Evolutionary conservation across 2,888 invertebrate species (phyloP), one percentile per base, ranked within the genome.

Genomic region (Podotricha telesiphe): DNA sequence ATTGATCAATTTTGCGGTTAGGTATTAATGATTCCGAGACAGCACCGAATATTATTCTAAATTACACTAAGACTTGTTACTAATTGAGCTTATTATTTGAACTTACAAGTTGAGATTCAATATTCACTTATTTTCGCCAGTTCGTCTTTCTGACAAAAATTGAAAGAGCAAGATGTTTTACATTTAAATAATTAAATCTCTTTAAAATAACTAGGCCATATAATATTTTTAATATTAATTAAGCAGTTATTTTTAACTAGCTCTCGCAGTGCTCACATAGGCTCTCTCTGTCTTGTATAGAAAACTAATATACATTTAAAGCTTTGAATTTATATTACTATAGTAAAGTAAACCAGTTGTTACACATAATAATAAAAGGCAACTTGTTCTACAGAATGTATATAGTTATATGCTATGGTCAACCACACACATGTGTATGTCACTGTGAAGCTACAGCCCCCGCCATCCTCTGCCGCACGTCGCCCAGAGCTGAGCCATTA

Each of bases 391-490:
- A 50, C 11, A 22, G 20, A 55, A 37, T 53, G 34, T 55, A 37
- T 37, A 55, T 19, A 55, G 34, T 34, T 37, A 55, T 13, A 37
- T 37, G 37, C 8, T 13, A 34, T 20, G 42, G 15, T 55, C 53
- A 50, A 50, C 22, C n/a, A 17, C 17, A 55, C 20, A 22, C 13
- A 8, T 42, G 8, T 47, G 11, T 67, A 47, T 17, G 62, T 88
- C 86, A 93, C 83, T 92, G 92, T 64, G 92, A 86, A 58, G 92
- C 92, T 58, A 92, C 91, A 0, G 93, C 93, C 3, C 91, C 91
- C 0, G 92, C 93, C 78, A 93, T 85, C 74, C 93, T 79, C 71
- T 93, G 92, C 76, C 92, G 85, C 1, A 93, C 91, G 74, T 89
- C 92, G 19, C 82, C 81, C 6, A 93, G 81, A 15, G 86, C 82